Conservation (phyloP, 2,888 invertebrate species). For the Pandemis heparana region DNA sequence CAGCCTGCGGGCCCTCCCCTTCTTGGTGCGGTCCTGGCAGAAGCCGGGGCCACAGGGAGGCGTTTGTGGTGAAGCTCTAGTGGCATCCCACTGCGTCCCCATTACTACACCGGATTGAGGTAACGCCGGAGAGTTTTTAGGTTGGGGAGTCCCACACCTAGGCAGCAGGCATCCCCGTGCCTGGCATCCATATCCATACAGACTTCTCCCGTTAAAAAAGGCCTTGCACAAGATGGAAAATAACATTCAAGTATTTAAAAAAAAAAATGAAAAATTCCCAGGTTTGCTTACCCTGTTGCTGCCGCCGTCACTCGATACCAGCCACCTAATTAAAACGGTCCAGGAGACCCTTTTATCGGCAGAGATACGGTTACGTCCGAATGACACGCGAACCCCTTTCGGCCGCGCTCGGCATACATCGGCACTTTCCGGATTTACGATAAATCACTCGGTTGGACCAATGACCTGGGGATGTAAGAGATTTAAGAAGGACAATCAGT, state of each 20-base stretch:
- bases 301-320: constrained; percentile 67
- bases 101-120: no score
- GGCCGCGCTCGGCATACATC: constrained; percentile 55
- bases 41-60: no score
- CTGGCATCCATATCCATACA: no score
- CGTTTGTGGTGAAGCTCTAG: no score
- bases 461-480: constrained; percentile 6
- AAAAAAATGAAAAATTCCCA: background rate
- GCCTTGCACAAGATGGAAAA: no score
- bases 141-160: no score
- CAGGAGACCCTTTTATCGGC: constrained; percentile 79
- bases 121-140: no score
- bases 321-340: constrained; percentile 83
- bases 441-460: constrained; percentile 25
- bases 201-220: no score
- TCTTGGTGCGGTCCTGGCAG: no score
- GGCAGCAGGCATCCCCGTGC: no score
- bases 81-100: no score
- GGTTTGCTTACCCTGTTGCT: constrained; percentile 62
- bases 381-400: constrained; percentile 74
- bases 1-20: no score
- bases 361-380: constrained; percentile 77
- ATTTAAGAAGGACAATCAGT: background rate
- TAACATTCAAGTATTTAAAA: background rate
- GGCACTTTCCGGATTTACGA: constrained; percentile 49